Conservation (phyloP, 2,888 invertebrate species). For the Diplazon laetatorius region DNA sequence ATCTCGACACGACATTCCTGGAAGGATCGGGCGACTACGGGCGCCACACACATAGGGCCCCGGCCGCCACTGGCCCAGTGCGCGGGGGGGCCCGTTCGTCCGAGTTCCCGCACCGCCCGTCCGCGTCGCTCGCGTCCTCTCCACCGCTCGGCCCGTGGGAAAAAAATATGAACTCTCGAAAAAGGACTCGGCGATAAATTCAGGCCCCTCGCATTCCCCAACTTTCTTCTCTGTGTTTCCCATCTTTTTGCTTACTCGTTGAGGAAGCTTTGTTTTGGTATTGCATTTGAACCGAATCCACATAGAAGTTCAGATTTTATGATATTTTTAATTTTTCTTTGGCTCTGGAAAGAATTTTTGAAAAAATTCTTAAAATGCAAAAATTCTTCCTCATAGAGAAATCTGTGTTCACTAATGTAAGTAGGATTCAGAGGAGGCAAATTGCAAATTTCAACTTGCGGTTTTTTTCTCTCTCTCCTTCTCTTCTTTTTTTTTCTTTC, state of each 20-base stretch:
- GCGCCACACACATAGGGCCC: conserved; percentile 32
- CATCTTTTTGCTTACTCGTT: too few relatives aligned
- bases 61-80: neutral
- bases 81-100: conserved; percentile 20
- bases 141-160: conserved; percentile 48
- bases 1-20: conserved; percentile 57
- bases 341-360: too few relatives aligned
- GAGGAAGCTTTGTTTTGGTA: too few relatives aligned
- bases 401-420: too few relatives aligned
- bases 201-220: conserved; percentile 58
- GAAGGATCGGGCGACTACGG: conserved; percentile 40
- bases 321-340: too few relatives aligned
- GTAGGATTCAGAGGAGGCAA: too few relatives aligned
- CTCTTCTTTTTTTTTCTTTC: neutral
- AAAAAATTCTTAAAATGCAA: too few relatives aligned
- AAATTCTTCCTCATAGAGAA: too few relatives aligned
- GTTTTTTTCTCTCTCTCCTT: conserved; percentile 7
- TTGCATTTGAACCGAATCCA: too few relatives aligned
- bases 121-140: conserved; percentile 28
- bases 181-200: conserved; percentile 62
- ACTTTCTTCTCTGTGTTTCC: conserved; percentile 50
- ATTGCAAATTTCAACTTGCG: too few relatives aligned
- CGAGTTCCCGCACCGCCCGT: conserved; percentile 27
- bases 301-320: too few relatives aligned
- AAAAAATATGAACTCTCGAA: conserved; percentile 59